phyloP scores from a whole-genome alignment of 2,888 invertebrate genomes.

The Rhodophaea formosa region DNA sequence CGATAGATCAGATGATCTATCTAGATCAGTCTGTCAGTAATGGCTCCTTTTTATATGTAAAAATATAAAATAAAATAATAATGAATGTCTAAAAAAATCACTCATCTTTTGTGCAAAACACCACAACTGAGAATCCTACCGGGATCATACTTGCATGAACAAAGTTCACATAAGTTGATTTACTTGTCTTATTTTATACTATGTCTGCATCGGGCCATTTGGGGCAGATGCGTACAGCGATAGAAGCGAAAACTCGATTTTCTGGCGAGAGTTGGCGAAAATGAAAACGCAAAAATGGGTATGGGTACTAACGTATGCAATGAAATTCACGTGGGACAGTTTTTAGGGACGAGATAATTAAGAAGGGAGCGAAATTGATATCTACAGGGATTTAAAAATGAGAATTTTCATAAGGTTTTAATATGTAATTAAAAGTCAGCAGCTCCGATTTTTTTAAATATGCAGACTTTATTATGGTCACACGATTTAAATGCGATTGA shows the following conservation, averaged over 20 bases:
- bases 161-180: neutral
- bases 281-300: conserved; percentile 49
- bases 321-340: conserved; percentile 4
- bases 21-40: too few species aligned
- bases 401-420: neutral
- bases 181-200: conserved; percentile 39
- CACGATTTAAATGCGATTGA: too few species aligned
- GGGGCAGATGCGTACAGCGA: conserved; percentile 66
- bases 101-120: too few species aligned
- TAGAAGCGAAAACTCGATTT: conserved; percentile 66
- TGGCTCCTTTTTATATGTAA: too few species aligned
- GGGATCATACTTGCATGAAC: too few species aligned
- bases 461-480: too few species aligned
- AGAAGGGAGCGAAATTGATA: neutral
- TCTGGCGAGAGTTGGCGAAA: conserved; percentile 52
- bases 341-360: conserved; percentile 13
- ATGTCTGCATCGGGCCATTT: conserved; percentile 66
- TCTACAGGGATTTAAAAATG: neutral
- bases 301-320: conserved; percentile 1
- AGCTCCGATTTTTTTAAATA: too few species aligned
- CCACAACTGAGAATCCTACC: too few species aligned
- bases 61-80: too few species aligned
- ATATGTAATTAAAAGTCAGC: neutral
- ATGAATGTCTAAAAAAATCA: too few species aligned
- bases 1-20: too few species aligned